phyloP scores from a whole-genome alignment of 2,113 vertebrate species.

The Trachemys scripta region DNA sequence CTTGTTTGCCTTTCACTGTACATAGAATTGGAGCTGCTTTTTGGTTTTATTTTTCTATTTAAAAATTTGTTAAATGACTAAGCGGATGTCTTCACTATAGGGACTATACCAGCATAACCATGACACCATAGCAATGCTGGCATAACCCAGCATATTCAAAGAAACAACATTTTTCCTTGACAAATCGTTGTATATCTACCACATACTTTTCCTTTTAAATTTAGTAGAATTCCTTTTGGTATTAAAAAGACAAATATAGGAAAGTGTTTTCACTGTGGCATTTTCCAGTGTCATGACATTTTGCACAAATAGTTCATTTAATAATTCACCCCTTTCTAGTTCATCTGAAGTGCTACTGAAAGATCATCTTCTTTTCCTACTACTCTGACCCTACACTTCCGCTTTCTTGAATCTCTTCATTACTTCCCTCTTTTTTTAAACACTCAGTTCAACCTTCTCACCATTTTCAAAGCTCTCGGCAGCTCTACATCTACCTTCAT shows the following conservation, averaged over 20 bases:
- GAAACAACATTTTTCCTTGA: fast-evolving
- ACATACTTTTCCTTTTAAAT: not conserved
- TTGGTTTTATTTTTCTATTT: not conserved
- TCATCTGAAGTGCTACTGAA: not conserved
- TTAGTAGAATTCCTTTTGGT: not conserved
- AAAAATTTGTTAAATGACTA: not conserved
- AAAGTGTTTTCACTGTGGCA: not conserved
- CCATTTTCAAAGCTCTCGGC: conserved; percentile 11
- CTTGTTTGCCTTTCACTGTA: not conserved
- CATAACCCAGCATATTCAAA: not conserved
- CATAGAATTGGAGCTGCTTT: not conserved
- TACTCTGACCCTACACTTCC: not conserved
- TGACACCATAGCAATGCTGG: not conserved
- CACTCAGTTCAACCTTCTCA: not conserved
- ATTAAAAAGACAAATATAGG: not conserved
- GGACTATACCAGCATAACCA: not conserved
- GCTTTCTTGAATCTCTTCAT: not conserved
- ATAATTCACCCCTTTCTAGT: not conserved
- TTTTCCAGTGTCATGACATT: not conserved
- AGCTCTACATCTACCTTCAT: not conserved
- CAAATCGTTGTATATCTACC: not conserved
- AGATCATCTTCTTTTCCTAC: not conserved
- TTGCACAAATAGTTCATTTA: not conserved
- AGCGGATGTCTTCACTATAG: fast-evolving
- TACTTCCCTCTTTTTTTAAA: not conserved